Evolutionary conservation across 2,797 vertebrate species (phyloP), one percentile per base, ranked within the genome.

Genomic region (Ibycter americanus): DNA sequence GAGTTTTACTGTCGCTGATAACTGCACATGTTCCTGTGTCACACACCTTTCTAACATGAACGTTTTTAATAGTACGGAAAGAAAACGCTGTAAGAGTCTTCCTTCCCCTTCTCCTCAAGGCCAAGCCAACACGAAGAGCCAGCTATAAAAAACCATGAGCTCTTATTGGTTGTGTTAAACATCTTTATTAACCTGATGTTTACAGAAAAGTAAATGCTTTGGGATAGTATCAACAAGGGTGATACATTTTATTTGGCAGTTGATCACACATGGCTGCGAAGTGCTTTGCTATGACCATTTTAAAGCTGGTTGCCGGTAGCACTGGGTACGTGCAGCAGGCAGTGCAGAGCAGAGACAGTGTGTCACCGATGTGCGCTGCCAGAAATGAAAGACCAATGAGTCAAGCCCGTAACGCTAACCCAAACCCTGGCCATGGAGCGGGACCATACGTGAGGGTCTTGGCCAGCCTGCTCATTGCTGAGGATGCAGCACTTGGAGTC

Each of bases 251-350:
- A 46, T 59, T 55, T 72, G 76, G 32, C 54, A 61, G 38, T 4
- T n/a, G 61, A n/a, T 46, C 16, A 23, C 21, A 34, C 9, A 2
- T 2, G 31, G 29, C 34, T 51, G 42, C 31, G 38, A 4, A 2
- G 1, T 22, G 55, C 40, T 87, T 62, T 72, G 14, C 55, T 56
- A 3, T 0, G 0, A 47, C 22, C 7, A 27, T 61, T 77, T 67
- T 49, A 68, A 47, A 87, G 36, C 8, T 47, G 32, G 19, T 32
- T 46, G 12, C 34, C 40, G 31, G 46, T 10, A 61, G 32, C 25
- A 22, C 25, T 42, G 66, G 4, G 1, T 32, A 15, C 8, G 4
- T 1, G 2, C 29, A 27, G 49, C 0, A 0, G 40, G 29, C 1
- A 36, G 32, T 6, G 15, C 29, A 74, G 40, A 61, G 21, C 29